phyloP scores from a whole-genome alignment of 2,797 vertebrate species.

The Pangasius sanitwongsei region DNA sequence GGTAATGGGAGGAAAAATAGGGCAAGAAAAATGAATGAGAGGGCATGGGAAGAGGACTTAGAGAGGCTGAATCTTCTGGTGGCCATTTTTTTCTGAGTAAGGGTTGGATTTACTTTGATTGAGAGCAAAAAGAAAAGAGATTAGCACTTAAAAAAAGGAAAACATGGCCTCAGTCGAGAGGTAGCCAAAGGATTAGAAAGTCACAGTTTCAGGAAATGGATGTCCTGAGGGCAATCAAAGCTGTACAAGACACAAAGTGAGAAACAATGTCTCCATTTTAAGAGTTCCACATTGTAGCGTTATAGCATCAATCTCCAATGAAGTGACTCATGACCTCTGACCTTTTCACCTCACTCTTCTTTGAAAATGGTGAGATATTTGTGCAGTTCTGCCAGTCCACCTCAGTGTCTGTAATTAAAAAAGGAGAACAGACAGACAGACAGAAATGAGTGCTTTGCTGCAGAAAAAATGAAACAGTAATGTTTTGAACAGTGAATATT shows the following conservation, averaged over 20 bases:
- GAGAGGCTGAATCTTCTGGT: constrained; percentile 55
- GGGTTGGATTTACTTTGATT: constrained; percentile 53
- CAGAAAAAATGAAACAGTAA: background rate
- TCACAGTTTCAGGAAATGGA: constrained; percentile 42
- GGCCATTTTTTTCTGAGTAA: constrained; percentile 65
- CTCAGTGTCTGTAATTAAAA: constrained; percentile 21
- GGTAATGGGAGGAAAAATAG: constrained; percentile 55
- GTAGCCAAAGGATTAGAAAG: constrained; percentile 44
- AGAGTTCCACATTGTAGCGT: constrained; percentile 66
- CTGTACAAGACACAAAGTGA: constrained; percentile 60
- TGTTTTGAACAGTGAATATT: background rate
- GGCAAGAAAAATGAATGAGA: constrained; percentile 72
- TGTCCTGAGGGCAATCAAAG: constrained; percentile 68
- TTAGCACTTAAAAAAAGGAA: constrained; percentile 44
- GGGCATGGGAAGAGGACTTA: constrained; percentile 58
- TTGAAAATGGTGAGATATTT: background rate
- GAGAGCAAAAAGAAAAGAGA: constrained; percentile 50
- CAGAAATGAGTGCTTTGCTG: background rate
- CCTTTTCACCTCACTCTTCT: constrained; percentile 29
- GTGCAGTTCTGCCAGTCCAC: constrained; percentile 29
- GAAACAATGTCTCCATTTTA: constrained; percentile 70
- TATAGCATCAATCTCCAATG: constrained; percentile 62
- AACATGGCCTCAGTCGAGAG: constrained; percentile 46
- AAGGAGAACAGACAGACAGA: constrained; percentile 12
- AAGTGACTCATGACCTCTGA: constrained; percentile 70